Evolutionary conservation across 1,140 invertebrate species (phyloP).

Genomic region (Drosophila ohnishii): DNA sequence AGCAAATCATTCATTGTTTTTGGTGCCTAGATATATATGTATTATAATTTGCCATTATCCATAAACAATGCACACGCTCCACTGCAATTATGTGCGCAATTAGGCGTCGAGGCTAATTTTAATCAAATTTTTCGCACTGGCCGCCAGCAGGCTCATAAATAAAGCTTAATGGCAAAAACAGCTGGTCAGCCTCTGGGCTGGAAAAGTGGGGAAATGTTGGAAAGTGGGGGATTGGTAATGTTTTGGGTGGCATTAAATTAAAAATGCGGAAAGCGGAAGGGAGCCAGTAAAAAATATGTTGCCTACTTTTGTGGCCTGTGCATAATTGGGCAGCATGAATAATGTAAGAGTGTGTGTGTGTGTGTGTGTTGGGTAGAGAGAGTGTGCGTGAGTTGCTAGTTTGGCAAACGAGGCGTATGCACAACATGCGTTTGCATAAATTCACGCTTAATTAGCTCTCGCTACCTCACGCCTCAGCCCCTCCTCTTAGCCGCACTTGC

Average conservation of each 20-base stretch:
- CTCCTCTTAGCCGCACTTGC: neutral
- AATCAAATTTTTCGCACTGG: conserved; percentile 40
- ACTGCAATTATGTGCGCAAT: conserved; percentile 61
- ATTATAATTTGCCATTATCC: conserved; percentile 33
- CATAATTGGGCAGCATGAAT: conserved; percentile 70
- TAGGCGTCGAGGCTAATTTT: conserved; percentile 57
- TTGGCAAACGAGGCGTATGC: conserved; percentile 71
- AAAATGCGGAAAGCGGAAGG: conserved; percentile 31
- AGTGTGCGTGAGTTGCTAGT: conserved; percentile 57
- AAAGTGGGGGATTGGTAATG: conserved; percentile 2
- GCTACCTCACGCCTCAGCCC: conserved; percentile 20
- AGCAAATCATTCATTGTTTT: conserved; percentile 35
- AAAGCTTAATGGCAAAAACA: conserved; percentile 73
- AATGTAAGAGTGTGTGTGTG: conserved; percentile 39
- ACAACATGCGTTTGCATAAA: conserved; percentile 79
- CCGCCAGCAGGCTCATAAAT: conserved; percentile 63
- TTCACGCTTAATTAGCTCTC: conserved; percentile 75
- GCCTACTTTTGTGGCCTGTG: conserved; percentile 53
- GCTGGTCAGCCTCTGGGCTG: conserved; percentile 45
- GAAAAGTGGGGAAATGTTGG: conserved; percentile 3
- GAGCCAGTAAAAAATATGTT: conserved; percentile 59
- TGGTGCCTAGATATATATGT: neutral
- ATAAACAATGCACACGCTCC: conserved; percentile 46
- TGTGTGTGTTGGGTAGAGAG: neutral
- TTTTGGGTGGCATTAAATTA: conserved; percentile 38